Evolutionary conservation across 2,888 invertebrate genomes (phyloP).

Genomic region (Timandra comae): DNA sequence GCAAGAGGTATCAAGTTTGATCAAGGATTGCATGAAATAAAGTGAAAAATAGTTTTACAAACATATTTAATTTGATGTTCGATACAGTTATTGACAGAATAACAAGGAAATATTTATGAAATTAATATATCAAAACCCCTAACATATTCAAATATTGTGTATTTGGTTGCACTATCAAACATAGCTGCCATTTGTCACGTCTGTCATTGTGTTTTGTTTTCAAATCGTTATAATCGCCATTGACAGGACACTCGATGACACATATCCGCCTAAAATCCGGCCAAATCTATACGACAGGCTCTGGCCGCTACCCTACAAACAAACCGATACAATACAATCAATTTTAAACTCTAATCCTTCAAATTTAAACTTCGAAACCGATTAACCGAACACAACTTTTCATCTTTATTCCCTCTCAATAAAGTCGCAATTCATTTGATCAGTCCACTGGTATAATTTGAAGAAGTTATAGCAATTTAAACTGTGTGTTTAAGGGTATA

Average conservation of each 20-base stretch:
- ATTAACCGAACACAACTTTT: no score
- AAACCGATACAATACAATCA: constrained; percentile 7
- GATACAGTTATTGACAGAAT: no score
- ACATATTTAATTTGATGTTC: no score
- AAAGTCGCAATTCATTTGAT: neutral
- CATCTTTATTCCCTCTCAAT: neutral
- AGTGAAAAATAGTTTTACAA: no score
- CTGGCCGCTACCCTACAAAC: constrained; percentile 29
- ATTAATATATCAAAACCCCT: no score
- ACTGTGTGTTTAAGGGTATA: constrained; percentile 11
- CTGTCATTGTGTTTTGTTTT: constrained; percentile 27
- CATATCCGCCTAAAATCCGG: constrained; percentile 52
- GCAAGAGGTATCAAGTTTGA: no score
- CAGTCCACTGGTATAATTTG: neutral
- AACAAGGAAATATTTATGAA: no score
- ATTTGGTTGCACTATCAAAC: no score
- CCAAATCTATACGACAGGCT: constrained; percentile 60
- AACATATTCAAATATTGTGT: no score
- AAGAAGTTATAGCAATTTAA: constrained; percentile 7
- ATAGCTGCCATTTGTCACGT: constrained; percentile 34
- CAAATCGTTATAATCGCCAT: constrained; percentile 33
- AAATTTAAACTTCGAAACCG: constrained; percentile 16
- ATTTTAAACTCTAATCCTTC: constrained; percentile 22
- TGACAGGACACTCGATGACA: constrained; percentile 44
- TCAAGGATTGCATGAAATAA: no score